Conservation (phyloP, 2,888 invertebrate genomes). For the Venusia cambrica region DNA sequence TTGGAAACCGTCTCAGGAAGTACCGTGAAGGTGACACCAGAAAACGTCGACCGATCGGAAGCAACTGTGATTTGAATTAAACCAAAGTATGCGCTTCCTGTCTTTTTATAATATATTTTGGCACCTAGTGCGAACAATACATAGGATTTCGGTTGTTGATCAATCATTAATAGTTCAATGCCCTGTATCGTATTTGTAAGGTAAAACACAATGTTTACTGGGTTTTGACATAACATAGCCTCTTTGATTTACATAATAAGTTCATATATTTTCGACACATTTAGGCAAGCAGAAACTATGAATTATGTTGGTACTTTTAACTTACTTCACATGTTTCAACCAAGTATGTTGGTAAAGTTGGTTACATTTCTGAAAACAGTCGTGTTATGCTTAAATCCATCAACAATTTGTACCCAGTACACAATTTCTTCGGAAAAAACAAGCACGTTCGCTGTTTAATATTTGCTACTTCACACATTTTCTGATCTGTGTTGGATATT, state of each 20-base stretch:
- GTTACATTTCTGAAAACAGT: constrained; percentile 60
- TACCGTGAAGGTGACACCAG: constrained; percentile 68
- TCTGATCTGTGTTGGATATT: constrained; percentile 26
- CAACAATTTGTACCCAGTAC: constrained; percentile 61
- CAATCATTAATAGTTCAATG: too few species aligned
- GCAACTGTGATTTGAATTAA: constrained; percentile 71
- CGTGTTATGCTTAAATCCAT: constrained; percentile 59
- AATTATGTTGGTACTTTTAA: constrained; percentile 4
- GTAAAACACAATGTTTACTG: too few species aligned
- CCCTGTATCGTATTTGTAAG: too few species aligned
- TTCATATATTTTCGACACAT: too few species aligned
- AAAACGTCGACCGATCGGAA: constrained; percentile 66
- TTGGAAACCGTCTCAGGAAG: constrained; percentile 69
- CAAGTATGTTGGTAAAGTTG: constrained; percentile 42
- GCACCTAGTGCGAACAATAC: constrained; percentile 7
- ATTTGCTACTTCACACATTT: constrained; percentile 53
- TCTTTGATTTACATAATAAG: too few species aligned
- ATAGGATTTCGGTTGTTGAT: too few species aligned
- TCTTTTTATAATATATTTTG: constrained; percentile 25
- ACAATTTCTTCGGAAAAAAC: constrained; percentile 53
- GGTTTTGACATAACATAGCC: too few species aligned
- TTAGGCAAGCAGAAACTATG: background rate
- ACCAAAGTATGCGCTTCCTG: constrained; percentile 46
- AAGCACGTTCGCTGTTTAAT: constrained; percentile 60
- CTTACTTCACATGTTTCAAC: constrained; percentile 29